Evolutionary conservation across 2,888 invertebrate genomes (phyloP), one percentile per base, ranked within the genome.

Genomic region (Linnaemya vulpina): DNA sequence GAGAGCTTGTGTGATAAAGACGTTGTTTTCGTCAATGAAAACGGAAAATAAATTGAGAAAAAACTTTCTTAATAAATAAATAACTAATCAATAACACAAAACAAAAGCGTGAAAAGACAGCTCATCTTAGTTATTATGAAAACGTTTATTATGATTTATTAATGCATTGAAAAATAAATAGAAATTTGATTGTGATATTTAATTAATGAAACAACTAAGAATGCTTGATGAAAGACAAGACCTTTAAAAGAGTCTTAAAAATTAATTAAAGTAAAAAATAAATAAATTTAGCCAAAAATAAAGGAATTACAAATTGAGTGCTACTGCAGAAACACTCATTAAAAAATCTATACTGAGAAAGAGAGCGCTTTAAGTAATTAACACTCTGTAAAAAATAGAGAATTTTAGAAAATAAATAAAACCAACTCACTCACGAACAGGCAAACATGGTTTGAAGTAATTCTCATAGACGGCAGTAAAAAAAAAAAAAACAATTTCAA

Each of bases 1-100:
- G 89, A 90, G 90, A 90, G 90, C 88, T 90, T 87, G 89, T 86
- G 85, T 86, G 87, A 88, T 88, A 77, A 74, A 88, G 88, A 88
- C 88, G 87, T 63, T 63, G 65, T 58, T 62, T 74, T 82, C 70
- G 67, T 83, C 70, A 53, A 55, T 67, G 55, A 76, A 49, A 80
- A 83, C 79, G 79, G 53, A n/a, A 73, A 68, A 82, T 74, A 65
- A 70, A 55, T 55, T 55, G 11, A 68, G 15, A 25, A 51, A 75
- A 63, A 74, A 17, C 68, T 13, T 40, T 20, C 22, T 63, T 46
- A 49, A 71, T 43, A 25, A 22, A 65, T 25, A 53, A 76, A 68
- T 22, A 70, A 38, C 40, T 38, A 51, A 67, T 70, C 40, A 71
- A 46, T 35, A 22, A 35, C 9, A 58, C 8, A 35, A 77, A n/a